These are phyloP conservation scores for Tenodera sinensis DNA, from an alignment of 2,888 invertebrate genomes.

Conservation along the genomic window DNA sequence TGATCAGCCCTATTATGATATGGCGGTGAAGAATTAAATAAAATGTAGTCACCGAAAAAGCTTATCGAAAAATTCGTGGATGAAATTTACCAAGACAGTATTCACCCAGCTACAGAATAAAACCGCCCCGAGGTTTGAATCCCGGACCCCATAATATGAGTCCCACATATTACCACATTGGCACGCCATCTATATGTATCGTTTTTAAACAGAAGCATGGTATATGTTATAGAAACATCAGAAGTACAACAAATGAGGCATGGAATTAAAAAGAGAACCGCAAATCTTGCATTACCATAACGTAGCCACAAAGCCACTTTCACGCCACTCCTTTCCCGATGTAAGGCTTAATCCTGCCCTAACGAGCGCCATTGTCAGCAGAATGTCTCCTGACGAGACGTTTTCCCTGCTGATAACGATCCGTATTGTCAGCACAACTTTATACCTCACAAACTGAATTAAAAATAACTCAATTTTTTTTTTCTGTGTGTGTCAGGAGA, in stretches of 20 bases:
- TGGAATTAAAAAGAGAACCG: background rate
- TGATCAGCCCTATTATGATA: too few relatives aligned
- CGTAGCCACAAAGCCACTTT: background rate
- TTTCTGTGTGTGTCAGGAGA: background rate
- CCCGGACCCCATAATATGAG: too few relatives aligned
- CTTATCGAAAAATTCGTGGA: too few relatives aligned
- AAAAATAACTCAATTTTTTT: background rate
- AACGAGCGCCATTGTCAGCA: background rate
- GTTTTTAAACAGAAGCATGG: too few relatives aligned
- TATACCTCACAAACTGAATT: background rate
- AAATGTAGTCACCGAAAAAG: too few relatives aligned
- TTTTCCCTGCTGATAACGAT: background rate
- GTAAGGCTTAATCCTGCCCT: background rate
- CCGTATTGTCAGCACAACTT: background rate
- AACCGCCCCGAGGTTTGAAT: too few relatives aligned
- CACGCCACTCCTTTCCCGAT: background rate
- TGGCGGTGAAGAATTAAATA: too few relatives aligned
- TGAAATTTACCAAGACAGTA: too few relatives aligned
- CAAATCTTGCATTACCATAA: background rate
- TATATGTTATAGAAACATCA: background rate
- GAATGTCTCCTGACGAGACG: background rate
- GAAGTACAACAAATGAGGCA: background rate
- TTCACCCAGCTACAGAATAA: too few relatives aligned
- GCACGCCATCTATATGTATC: too few relatives aligned
- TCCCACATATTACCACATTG: too few relatives aligned